phyloP scores from a whole-genome alignment of 1,140 invertebrate species.

The Zaprionus inermis region DNA sequence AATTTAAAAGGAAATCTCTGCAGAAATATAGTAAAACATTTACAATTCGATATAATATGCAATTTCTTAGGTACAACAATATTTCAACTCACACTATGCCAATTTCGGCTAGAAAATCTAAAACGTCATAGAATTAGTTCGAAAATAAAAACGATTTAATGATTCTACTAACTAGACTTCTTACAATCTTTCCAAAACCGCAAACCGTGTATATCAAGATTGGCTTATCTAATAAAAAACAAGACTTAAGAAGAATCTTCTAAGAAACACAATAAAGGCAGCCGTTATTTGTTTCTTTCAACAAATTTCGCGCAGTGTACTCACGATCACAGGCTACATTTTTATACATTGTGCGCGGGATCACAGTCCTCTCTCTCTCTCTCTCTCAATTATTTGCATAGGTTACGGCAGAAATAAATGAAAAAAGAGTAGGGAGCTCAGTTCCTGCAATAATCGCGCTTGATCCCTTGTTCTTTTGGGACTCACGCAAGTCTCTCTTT shows the following conservation, averaged over 20 bases:
- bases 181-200: too few relatives aligned
- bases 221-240: too few relatives aligned
- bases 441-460: not conserved
- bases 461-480: slow-evolving; percentile 36
- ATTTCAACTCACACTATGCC: too few relatives aligned
- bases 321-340: slow-evolving; percentile 9
- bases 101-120: too few relatives aligned
- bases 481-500: slow-evolving; percentile 40
- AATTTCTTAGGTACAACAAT: not conserved
- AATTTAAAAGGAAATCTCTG: not conserved
- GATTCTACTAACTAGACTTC: too few relatives aligned
- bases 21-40: not conserved
- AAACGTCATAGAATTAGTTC: too few relatives aligned
- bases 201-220: too few relatives aligned
- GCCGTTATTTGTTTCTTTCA: too few relatives aligned
- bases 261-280: too few relatives aligned
- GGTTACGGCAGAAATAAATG: slow-evolving; percentile 10
- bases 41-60: not conserved
- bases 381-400: slow-evolving; percentile 40
- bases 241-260: too few relatives aligned
- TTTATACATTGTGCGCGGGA: slow-evolving; percentile 11
- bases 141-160: too few relatives aligned
- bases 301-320: slow-evolving; percentile 18
- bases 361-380: not conserved
- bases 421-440: not conserved